These are phyloP conservation scores for Aldrovandia affinis DNA, from an alignment of 2,797 vertebrate species.

Conservation along the genomic window DNA sequence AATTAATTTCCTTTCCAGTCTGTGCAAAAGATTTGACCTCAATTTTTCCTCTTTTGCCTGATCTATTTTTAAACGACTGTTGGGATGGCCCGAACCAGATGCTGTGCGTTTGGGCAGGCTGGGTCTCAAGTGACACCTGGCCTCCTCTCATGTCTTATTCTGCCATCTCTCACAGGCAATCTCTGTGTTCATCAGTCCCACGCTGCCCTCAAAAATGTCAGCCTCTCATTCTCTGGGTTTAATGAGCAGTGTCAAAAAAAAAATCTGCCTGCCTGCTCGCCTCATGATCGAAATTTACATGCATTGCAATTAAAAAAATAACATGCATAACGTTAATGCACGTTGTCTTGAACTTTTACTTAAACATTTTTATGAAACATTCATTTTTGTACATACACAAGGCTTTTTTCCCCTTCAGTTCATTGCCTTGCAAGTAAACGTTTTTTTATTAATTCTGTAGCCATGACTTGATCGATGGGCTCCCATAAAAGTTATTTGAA, in stretches of 20 bases:
- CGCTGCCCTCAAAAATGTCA: conserved; percentile 3
- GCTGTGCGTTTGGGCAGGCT: conserved; percentile 45
- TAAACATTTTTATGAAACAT: not conserved
- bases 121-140: conserved; percentile 42
- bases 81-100: conserved; percentile 62
- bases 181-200: conserved; percentile 17
- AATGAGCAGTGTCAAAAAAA: conserved; percentile 27
- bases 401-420: not conserved
- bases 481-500: not conserved
- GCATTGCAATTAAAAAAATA: not conserved
- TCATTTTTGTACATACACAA: not conserved
- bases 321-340: not conserved
- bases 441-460: not conserved
- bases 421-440: not conserved
- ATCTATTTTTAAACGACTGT: conserved; percentile 69
- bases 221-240: conserved; percentile 1
- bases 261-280: not conserved
- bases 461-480: not conserved
- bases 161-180: not conserved
- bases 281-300: not conserved
- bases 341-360: not conserved
- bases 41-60: conserved; percentile 53
- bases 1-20: conserved; percentile 65
- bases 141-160: conserved; percentile 36
- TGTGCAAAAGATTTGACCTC: conserved; percentile 58